These are phyloP conservation scores for Euthynnus affinis DNA, from an alignment of 2,797 vertebrate species.

Conservation along the genomic window DNA sequence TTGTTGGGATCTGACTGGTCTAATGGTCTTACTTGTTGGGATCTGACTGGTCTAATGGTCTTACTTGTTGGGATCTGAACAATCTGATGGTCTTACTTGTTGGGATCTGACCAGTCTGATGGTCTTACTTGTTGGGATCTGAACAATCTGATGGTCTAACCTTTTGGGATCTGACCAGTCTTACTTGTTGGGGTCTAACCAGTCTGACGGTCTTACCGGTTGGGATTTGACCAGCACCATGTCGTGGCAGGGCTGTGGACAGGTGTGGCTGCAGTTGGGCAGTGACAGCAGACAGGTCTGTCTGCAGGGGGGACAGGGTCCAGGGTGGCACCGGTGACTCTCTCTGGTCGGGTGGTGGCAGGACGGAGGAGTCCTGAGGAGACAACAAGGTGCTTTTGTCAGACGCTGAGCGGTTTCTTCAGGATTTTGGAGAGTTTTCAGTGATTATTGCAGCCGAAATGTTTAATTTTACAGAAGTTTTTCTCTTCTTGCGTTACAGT, in stretches of 20 bases:
- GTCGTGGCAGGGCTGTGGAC: slow-evolving; percentile 92
- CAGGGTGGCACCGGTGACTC: slow-evolving; percentile 92
- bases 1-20: no score
- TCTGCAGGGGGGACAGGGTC: slow-evolving; percentile 90
- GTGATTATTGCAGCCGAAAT: no score
- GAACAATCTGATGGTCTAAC: slow-evolving; percentile 75
- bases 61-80: slow-evolving; percentile 78
- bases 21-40: slow-evolving; percentile 47
- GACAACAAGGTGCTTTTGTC: not conserved
- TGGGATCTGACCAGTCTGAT: no score
- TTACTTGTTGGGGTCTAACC: no score
- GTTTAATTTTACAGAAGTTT: no score
- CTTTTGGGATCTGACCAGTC: no score
- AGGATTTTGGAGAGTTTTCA: not conserved
- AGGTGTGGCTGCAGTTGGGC: slow-evolving; percentile 87
- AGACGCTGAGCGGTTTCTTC: not conserved
- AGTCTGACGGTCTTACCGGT: slow-evolving; percentile 20
- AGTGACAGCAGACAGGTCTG: slow-evolving; percentile 88
- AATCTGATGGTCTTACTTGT: slow-evolving; percentile 54
- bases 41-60: slow-evolving; percentile 79
- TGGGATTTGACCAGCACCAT: slow-evolving; percentile 88
- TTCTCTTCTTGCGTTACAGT: no score
- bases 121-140: slow-evolving; percentile 64
- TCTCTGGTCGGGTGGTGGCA: slow-evolving; percentile 93
- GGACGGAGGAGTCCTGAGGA: slow-evolving; percentile 86